phyloP scores from a whole-genome alignment of 1,140 invertebrate species.

The Chlorops oryzae region DNA sequence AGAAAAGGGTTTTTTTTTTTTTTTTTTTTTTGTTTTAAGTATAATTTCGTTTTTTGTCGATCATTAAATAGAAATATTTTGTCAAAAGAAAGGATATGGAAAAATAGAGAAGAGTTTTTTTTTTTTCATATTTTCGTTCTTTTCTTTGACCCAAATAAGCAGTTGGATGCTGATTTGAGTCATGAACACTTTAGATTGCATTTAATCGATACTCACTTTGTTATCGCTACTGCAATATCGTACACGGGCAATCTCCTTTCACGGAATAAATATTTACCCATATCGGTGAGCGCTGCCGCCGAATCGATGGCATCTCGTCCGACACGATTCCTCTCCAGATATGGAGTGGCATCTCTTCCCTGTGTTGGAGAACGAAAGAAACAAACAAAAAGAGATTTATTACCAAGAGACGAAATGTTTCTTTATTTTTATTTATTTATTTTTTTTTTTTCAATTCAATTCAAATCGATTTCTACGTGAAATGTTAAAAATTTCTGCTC shows the following conservation, averaged over 20 bases:
- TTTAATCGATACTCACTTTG: constrained; percentile 87
- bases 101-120: no score
- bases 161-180: background rate
- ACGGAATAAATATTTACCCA: constrained; percentile 94
- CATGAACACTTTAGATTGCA: background rate
- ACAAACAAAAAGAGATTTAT: constrained; percentile 7
- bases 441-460: no score
- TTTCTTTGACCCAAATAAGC: no score
- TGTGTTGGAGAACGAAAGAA: no score
- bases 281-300: constrained; percentile 87
- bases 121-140: no score
- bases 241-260: constrained; percentile 89
- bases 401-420: constrained; percentile 3
- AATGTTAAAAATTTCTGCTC: no score
- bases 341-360: constrained; percentile 91
- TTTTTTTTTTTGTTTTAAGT: background rate
- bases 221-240: constrained; percentile 91
- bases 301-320: constrained; percentile 90
- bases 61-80: background rate
- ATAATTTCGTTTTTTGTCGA: background rate
- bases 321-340: constrained; percentile 86
- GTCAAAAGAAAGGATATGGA: background rate
- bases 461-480: no score
- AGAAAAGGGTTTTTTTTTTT: no score
- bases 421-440: no score